Conservation (phyloP, 2,888 invertebrate species). For the Stenichneumon culpator region DNA sequence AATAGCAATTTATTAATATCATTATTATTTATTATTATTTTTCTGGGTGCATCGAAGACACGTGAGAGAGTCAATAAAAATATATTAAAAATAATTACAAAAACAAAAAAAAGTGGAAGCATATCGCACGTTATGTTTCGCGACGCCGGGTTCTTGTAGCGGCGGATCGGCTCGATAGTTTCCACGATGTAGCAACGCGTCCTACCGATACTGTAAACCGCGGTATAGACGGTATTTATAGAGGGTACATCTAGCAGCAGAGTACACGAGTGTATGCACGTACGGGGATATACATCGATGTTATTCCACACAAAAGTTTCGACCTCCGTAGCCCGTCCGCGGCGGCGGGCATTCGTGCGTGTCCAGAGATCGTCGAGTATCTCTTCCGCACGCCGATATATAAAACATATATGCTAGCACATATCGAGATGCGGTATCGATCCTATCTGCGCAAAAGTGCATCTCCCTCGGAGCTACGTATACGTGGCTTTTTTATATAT, state of each 20-base stretch:
- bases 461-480: constrained; percentile 36
- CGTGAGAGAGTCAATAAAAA: not conserved
- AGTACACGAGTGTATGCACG: constrained; percentile 38
- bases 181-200: constrained; percentile 43
- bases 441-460: constrained; percentile 60
- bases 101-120: not conserved
- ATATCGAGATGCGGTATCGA: constrained; percentile 58
- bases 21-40: too few species aligned
- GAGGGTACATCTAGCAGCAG: constrained; percentile 40
- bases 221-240: constrained; percentile 56
- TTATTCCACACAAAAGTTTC: constrained; percentile 55
- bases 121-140: constrained; percentile 5
- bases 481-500: constrained; percentile 23
- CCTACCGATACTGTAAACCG: constrained; percentile 47
- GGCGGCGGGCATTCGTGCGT: constrained; percentile 61
- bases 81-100: not conserved
- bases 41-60: not conserved
- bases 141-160: constrained; percentile 49
- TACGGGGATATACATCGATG: constrained; percentile 1
- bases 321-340: constrained; percentile 42
- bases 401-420: constrained; percentile 36
- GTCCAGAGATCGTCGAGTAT: constrained; percentile 50
- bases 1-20: too few species aligned
- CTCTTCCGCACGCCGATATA: constrained; percentile 41
- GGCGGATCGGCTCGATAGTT: constrained; percentile 35